Evolutionary conservation across 2,113 vertebrate species (phyloP).

Genomic region (Orthonyx spaldingii): DNA sequence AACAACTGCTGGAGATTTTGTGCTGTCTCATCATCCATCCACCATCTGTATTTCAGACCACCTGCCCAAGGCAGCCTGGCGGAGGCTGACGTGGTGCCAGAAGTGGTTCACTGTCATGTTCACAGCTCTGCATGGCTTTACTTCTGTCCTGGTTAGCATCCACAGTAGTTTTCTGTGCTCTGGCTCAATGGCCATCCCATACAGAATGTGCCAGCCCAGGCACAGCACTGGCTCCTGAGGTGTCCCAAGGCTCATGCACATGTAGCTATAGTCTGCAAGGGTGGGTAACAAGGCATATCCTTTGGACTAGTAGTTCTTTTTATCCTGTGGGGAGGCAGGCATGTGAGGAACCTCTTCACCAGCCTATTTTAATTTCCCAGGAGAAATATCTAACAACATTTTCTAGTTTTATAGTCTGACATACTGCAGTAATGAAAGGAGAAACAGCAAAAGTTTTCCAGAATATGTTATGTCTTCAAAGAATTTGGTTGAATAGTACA

Average conservation of each 20-base stretch:
- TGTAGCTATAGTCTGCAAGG: not conserved
- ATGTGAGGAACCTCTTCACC: not conserved
- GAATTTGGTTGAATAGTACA: not conserved
- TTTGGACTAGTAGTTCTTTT: not conserved
- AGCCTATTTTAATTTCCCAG: slow-evolving; percentile 26
- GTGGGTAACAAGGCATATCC: not conserved
- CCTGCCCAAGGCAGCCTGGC: not conserved
- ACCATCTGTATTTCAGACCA: not conserved
- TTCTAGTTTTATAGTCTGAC: not conserved
- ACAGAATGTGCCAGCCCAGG: not conserved
- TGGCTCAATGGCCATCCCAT: not conserved
- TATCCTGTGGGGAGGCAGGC: not conserved
- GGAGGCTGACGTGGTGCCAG: not conserved
- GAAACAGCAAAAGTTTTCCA: not conserved
- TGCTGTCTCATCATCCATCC: not conserved
- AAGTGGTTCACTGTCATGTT: not conserved
- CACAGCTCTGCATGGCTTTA: not conserved
- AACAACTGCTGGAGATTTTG: not conserved
- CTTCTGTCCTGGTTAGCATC: not conserved
- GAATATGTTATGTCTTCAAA: not conserved
- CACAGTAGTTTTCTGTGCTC: not conserved
- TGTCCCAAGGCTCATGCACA: accelerated
- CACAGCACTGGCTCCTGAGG: not conserved
- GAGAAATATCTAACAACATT: slow-evolving; percentile 4
- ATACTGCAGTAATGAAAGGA: not conserved